These are phyloP conservation scores for Mayetiola destructor DNA, from an alignment of 2,888 invertebrate genomes.

Conservation along the genomic window DNA sequence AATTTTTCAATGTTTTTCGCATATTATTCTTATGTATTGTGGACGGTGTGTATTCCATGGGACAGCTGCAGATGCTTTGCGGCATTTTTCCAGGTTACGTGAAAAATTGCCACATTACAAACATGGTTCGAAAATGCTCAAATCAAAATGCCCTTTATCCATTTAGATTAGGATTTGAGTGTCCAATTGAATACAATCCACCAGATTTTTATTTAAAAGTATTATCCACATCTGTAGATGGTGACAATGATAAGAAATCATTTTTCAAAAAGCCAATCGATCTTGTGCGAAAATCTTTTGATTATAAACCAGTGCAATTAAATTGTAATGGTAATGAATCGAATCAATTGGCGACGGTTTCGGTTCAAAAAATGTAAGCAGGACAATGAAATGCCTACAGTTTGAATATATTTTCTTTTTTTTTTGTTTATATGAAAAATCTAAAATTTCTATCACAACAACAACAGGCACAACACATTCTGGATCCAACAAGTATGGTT, in stretches of 20 bases:
- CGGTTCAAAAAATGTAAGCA: slow-evolving; percentile 1
- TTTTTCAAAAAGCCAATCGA: slow-evolving; percentile 1
- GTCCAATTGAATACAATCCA: slow-evolving; percentile 66
- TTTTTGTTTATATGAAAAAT: background rate
- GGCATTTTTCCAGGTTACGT: slow-evolving; percentile 50
- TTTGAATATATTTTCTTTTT: background rate
- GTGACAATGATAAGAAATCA: background rate
- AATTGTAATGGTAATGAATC: too few relatives aligned
- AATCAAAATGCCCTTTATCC: slow-evolving; percentile 34
- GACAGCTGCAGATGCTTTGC: slow-evolving; percentile 47
- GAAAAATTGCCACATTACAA: background rate
- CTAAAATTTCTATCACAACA: background rate
- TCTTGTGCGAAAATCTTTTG: background rate
- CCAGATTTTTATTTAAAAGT: slow-evolving; percentile 69
- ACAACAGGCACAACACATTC: slow-evolving; percentile 24
- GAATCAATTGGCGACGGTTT: too few relatives aligned
- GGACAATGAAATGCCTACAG: background rate
- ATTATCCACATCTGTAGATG: background rate
- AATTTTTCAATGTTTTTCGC: slow-evolving; percentile 67
- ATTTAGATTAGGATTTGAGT: slow-evolving; percentile 39
- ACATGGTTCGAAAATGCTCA: background rate
- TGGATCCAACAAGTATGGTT: slow-evolving; percentile 32
- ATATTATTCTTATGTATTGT: slow-evolving; percentile 58
- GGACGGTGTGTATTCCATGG: slow-evolving; percentile 71
- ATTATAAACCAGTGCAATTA: background rate